Evolutionary conservation across 2,888 invertebrate species (phyloP).

Genomic region (Sphecodes monilicornis): DNA sequence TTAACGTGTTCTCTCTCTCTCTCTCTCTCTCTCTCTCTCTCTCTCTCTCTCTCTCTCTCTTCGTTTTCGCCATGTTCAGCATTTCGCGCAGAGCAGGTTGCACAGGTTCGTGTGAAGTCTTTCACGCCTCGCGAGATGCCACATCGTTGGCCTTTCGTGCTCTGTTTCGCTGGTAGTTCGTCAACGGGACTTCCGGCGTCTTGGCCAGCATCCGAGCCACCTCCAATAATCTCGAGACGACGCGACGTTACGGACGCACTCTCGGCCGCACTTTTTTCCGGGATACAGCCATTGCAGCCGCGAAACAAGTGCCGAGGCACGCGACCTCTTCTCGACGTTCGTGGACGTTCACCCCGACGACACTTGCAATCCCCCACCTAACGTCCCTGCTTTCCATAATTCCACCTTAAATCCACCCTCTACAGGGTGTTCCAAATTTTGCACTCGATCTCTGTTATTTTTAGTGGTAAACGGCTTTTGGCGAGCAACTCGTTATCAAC

Average conservation of each 20-base stretch:
- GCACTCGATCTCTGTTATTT: background rate
- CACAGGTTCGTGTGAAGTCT: slow-evolving; percentile 44
- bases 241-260: slow-evolving; percentile 45
- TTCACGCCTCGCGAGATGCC: slow-evolving; percentile 46
- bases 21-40: background rate
- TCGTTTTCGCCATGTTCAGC: background rate
- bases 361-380: background rate
- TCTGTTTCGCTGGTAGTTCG: slow-evolving; percentile 53
- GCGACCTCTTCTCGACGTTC: background rate
- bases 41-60: too few relatives aligned
- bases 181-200: slow-evolving; percentile 44
- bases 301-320: slow-evolving; percentile 29
- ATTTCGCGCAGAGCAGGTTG: slow-evolving; percentile 25
- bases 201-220: slow-evolving; percentile 16
- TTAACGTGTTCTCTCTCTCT: background rate
- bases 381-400: slow-evolving; percentile 32
- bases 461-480: background rate
- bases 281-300: slow-evolving; percentile 30
- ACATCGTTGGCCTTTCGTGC: slow-evolving; percentile 47
- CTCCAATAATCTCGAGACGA: slow-evolving; percentile 56
- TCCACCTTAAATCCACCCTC: slow-evolving; percentile 16
- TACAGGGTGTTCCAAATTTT: background rate
- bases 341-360: slow-evolving; percentile 38
- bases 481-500: too few relatives aligned
- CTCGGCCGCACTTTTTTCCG: slow-evolving; percentile 21